Base-by-base conservation (phyloP, 1,140 invertebrate genomes). In the Nymphalis io region DNA sequence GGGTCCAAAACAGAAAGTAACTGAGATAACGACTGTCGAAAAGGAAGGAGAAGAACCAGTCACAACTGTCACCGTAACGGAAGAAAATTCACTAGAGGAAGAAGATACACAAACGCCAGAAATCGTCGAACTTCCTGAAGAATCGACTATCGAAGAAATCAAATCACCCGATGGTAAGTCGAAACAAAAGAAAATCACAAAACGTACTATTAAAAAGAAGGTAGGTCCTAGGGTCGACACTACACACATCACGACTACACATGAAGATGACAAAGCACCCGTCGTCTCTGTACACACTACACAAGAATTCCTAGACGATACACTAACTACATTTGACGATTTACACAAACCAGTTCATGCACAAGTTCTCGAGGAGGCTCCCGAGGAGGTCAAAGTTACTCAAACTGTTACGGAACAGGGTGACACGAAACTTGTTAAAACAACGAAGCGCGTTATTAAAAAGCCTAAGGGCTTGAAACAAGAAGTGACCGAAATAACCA, bases 211-310 rank as follows among this genome's bases (percentile, higher is more conserved):
- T 6, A 78, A 85, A 48, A 84, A 87, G 44, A 80, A 81, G 5
- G 90, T 79, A 72, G 65, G 80, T 69, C 62, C 77, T 18, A 46
- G 8, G 20, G 13, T 27, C 4, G 27, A 89, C 53, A 42, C 77
- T 0, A 78, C 76, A 0, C 79, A 86, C 81, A 89, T 92, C 62
- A 87, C 89, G 15, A 92, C 92, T 16, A 76, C 92, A 51, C 85
- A 93, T 74, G 89, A 92, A 66, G 87, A 89, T 44, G 85, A 92
- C 71, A 71, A 76, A 85, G n/a, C 38, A 21, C 39, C 58, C 3
- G 39, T 60, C 21, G 20, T 33, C 2, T 23, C 60, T 12, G 57
- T 51, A 20, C 23, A n/a, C 55, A 59, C 18, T 20, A 46, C 57
- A 59, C 39, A 67, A 33, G 40, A 48, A 59, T 2, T 58, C 23